Percentiles rank a stretch among this genome's conserved stretches.
Conservation (phyloP, 2,888 invertebrate species). For the Eudasyphora cyanicolor region DNA sequence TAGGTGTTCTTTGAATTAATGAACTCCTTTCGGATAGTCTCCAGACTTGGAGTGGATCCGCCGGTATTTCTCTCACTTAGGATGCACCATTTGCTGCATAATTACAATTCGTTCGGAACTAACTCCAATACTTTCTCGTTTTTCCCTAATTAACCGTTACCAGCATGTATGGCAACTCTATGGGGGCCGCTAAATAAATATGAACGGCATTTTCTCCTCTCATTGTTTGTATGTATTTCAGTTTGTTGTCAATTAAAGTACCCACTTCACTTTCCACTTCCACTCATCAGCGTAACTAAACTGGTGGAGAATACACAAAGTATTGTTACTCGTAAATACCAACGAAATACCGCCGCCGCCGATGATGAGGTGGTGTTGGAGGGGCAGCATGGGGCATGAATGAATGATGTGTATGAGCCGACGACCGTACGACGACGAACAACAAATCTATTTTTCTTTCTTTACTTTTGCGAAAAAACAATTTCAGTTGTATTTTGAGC, state of each 20-base stretch:
- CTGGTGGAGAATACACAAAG: constrained; percentile 26
- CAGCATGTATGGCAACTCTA: neutral
- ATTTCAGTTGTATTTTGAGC: constrained; percentile 62
- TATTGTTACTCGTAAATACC: constrained; percentile 9
- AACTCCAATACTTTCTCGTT: neutral
- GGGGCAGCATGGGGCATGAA: constrained; percentile 8
- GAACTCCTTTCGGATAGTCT: too few relatives aligned
- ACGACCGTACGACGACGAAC: constrained; percentile 3
- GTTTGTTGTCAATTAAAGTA: constrained; percentile 28
- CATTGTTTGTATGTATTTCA: neutral
- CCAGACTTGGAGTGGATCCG: too few relatives aligned
- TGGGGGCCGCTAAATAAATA: neutral
- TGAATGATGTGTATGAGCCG: constrained; percentile 12
- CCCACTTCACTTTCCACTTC: constrained; percentile 35
- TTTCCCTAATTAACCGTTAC: neutral
- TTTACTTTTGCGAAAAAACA: constrained; percentile 57
- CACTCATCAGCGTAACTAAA: constrained; percentile 17
- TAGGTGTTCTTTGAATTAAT: too few relatives aligned
- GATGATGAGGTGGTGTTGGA: neutral
- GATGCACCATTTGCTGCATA: too few relatives aligned
- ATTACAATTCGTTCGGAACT: too few relatives aligned
- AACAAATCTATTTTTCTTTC: constrained; percentile 63
- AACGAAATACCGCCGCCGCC: too few relatives aligned
- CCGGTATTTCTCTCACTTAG: too few relatives aligned
- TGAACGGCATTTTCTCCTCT: constrained; percentile 28